Percentiles rank a stretch among this genome's conserved stretches.
These are phyloP conservation scores for Brachystomella parvula DNA, from an alignment of 1,140 invertebrate genomes.

Conservation along the genomic window DNA sequence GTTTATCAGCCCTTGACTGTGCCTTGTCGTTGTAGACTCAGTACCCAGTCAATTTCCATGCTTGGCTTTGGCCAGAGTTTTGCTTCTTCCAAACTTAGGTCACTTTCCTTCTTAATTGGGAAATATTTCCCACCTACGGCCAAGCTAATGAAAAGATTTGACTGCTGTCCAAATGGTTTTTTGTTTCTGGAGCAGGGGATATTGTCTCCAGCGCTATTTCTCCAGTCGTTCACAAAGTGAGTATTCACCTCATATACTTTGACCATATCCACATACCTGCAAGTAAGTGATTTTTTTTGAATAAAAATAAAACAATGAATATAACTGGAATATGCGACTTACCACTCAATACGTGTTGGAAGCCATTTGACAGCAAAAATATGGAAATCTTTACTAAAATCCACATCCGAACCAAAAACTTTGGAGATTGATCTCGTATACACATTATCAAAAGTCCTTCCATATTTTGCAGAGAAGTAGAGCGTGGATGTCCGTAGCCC, in stretches of 20 bases:
- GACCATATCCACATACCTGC: slow-evolving; percentile 18
- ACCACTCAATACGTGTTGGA: slow-evolving; percentile 28
- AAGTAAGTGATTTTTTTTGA: not conserved
- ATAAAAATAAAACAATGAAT: not conserved
- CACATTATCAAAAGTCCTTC: slow-evolving; percentile 9
- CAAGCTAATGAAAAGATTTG: slow-evolving; percentile 20
- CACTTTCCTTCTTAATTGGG: slow-evolving; percentile 17
- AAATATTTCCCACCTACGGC: slow-evolving; percentile 30
- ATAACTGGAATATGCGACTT: not conserved
- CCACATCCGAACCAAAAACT: slow-evolving; percentile 4
- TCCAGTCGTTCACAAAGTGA: slow-evolving; percentile 33
- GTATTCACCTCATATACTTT: slow-evolving; percentile 25
- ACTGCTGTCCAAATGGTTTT: slow-evolving; percentile 25
- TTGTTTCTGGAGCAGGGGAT: slow-evolving; percentile 26
- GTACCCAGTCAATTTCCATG: slow-evolving; percentile 35
- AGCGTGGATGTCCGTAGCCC: slow-evolving; percentile 17
- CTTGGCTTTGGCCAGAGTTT: slow-evolving; percentile 27
- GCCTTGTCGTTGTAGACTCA: slow-evolving; percentile 25
- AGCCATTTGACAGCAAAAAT: slow-evolving; percentile 27
- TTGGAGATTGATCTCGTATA: slow-evolving; percentile 1
- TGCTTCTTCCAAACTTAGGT: slow-evolving; percentile 27
- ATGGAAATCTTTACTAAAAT: slow-evolving; percentile 25
- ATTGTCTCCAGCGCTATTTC: slow-evolving; percentile 20
- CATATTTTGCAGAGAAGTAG: slow-evolving; percentile 13
- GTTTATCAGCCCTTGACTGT: not conserved